phyloP scores from a whole-genome alignment of 2,797 vertebrate genomes.

The Peromyscus melanophrys region DNA sequence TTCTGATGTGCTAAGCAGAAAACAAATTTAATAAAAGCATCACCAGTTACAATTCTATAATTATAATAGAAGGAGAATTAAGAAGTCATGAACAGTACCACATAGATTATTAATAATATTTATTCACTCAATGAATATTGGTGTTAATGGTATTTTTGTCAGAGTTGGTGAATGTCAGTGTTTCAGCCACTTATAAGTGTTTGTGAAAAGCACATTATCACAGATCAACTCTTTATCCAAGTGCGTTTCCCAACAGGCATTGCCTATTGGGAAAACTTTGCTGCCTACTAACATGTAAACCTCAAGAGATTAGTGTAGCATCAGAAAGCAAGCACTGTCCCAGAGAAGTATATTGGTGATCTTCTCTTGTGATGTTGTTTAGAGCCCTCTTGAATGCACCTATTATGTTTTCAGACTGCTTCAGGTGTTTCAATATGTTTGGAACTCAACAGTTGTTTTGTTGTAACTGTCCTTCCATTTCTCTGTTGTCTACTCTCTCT shows the following conservation, averaged over 20 bases:
- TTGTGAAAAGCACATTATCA: conserved; percentile 34
- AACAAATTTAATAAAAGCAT: not conserved
- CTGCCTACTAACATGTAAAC: conserved; percentile 3
- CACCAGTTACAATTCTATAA: not conserved
- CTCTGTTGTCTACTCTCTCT: not conserved
- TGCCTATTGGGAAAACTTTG: not conserved
- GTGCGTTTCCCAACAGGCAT: not conserved
- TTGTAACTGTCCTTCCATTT: not conserved
- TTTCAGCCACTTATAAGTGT: not conserved
- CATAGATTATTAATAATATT: not conserved
- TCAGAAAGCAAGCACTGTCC: not conserved
- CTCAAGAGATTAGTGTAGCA: not conserved
- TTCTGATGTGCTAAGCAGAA: not conserved
- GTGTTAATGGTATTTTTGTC: not conserved
- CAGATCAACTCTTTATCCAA: not conserved
- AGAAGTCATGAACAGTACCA: not conserved
- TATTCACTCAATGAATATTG: not conserved
- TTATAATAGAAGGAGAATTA: not conserved
- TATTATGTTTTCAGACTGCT: not conserved
- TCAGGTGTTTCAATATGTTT: conserved; percentile 25
- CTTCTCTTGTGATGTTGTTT: not conserved
- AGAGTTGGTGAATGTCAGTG: not conserved
- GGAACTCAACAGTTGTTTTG: not conserved
- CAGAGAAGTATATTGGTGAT: not conserved
- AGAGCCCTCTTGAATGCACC: conserved; percentile 2